Evolutionary conservation across 1,140 invertebrate genomes (phyloP), one percentile per base, ranked within the genome.

Genomic region (Drosophila nigromelanica): DNA sequence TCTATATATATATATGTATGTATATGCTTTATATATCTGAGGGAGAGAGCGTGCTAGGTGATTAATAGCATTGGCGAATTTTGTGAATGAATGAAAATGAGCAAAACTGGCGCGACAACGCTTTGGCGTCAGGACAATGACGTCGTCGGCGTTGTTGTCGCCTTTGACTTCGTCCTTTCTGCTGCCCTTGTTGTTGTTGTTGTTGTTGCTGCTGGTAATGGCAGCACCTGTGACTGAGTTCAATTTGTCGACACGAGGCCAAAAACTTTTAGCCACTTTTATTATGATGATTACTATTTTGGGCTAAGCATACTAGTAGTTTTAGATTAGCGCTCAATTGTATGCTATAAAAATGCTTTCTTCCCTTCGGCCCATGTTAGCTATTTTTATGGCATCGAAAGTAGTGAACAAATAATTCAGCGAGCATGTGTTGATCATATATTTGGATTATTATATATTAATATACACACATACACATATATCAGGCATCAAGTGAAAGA

Each of bases 1-100:
- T n/a, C n/a, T n/a, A 45, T 1, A 24, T 24, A 24, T 48, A 50
- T 39, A 50, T 12, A 35, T 10, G n/a, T 39, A 69, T 30, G 43
- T 10, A 51, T 7, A 45, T 3, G 27, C 7, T 37, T 15, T 15
- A 51, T 40, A 62, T 14, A 42, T 35, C 3, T n/a, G 15, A 4
- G 8, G 47, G 21, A 42, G 37, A 14, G 55, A 10, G 39, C n/a
- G 52, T 12, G 15, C 50, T 27, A 21, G n/a, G 33, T 85, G 82
- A 85, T 85, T 85, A 85, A 85, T 85, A 85, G 74, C 43, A 62
- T 58, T 78, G 60, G 70, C 64, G 37, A 87, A 75, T 75, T 86
- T 85, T 87, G 74, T 86, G 81, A 86, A 86, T 83, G 80, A 83
- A 83, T 74, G 61, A 83, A 70, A 73, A 66, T 73, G 51, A 45